These are phyloP conservation scores for Dryadula phaetusa DNA, from an alignment of 2,888 invertebrate genomes.

Conservation along the genomic window DNA sequence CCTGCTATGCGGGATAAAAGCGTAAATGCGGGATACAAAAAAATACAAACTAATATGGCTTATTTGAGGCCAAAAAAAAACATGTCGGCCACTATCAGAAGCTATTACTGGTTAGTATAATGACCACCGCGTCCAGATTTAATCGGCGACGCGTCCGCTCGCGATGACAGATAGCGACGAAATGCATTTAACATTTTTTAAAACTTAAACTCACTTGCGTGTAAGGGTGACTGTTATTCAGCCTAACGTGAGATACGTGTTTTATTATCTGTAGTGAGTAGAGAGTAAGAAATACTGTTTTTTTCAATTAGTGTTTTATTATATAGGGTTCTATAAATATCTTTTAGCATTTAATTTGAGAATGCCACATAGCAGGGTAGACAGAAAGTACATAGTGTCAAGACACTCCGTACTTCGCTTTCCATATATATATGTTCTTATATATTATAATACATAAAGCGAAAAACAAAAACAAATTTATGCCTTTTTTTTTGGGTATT, in stretches of 20 bases:
- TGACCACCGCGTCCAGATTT: constrained; percentile 73
- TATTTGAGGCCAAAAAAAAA: constrained; percentile 31
- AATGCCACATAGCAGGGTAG: too few species aligned
- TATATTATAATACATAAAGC: too few species aligned
- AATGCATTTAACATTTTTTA: constrained; percentile 72
- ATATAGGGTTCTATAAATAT: too few species aligned
- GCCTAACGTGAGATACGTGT: constrained; percentile 6
- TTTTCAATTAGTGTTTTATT: background rate
- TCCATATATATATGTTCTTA: too few species aligned
- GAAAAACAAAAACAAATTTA: too few species aligned
- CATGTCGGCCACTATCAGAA: constrained; percentile 36
- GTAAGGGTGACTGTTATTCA: constrained; percentile 6
- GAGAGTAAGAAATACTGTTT: background rate
- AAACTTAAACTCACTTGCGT: constrained; percentile 57
- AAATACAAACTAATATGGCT: background rate
- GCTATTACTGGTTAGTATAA: constrained; percentile 75
- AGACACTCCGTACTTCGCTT: too few species aligned
- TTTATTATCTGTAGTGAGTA: background rate
- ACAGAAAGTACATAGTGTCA: too few species aligned
- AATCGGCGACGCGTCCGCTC: constrained; percentile 69
- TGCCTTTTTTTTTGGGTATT: too few species aligned
- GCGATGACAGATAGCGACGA: constrained; percentile 78
- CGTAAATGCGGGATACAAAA: too few species aligned
- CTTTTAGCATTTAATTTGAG: too few species aligned
- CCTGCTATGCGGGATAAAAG: too few species aligned